Evolutionary conservation across 64 coral and sea anemone genomes (phyloP), one percentile per base, ranked within the genome.

Genomic region (Hydrozoanthus tunicans): DNA sequence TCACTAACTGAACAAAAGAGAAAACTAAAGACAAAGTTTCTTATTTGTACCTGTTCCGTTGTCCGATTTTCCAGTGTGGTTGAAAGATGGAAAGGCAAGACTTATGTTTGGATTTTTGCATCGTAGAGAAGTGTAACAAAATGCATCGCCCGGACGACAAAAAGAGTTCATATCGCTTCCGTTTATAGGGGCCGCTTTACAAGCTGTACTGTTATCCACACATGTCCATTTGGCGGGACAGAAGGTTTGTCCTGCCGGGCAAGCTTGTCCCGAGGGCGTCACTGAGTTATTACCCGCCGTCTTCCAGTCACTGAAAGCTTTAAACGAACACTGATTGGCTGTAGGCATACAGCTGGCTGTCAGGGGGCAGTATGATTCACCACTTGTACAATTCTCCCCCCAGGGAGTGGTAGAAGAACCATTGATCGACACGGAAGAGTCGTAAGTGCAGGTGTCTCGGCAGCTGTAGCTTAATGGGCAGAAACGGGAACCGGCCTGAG

Each of bases 331-430:
- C 13, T 59, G 5, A 13, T 24, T 88, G 3, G 84, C 68, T 1
- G 17, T 12, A 17, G 84, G 84, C 69, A 88, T 74, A 75, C 84
- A 88, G 7, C 84, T 88, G 8, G 84, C 84, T 11, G 84, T 88
- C 56, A 88, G 14, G 4, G 69, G 84, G 11, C 84, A 88, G 69
- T 88, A 88, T 1, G 23, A 55, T 51, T 88, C 67, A 9, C 69
- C 84, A 43, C 54, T 11, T 51, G 84, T 72, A 58, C 83, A 86
- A 20, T 86, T 86, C n/a, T 86, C 20, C 7, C 83, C 83, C 83
- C 83, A 86, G 17, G 83, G 83, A 4, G 83, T 86, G 4, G 53
- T 27, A 58, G 66, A 23, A 3, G 15, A 72, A 4, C 64, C 68
- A 20, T 71, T 86, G 66, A 86, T 86, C 1, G 8, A 23, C 53